Evolutionary conservation across 2,797 vertebrate genomes (phyloP).

Genomic region (Crenuchus spilurus): DNA sequence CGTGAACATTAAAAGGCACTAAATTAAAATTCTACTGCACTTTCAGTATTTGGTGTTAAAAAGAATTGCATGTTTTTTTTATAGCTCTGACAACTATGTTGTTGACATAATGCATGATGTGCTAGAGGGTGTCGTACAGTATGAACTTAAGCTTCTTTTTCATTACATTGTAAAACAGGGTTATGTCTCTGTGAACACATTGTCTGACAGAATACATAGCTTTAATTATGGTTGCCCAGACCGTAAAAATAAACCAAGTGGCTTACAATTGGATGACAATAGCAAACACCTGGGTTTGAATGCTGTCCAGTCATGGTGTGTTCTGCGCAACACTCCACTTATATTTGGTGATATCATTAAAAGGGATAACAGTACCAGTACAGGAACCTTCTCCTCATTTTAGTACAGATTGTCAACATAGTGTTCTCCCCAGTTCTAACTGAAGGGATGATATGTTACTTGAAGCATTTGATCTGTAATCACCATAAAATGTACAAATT

Average conservation of each 20-base stretch:
- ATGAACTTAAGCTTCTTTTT: slow-evolving; percentile 1
- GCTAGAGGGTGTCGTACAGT: slow-evolving; percentile 19
- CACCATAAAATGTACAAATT: slow-evolving; percentile 6
- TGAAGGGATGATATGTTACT: slow-evolving; percentile 14
- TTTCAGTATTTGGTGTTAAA: slow-evolving; percentile 41
- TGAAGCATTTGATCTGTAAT: slow-evolving; percentile 13
- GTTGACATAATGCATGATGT: slow-evolving; percentile 40
- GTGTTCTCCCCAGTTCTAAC: slow-evolving; percentile 25
- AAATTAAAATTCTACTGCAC: too few relatives aligned
- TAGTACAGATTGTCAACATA: slow-evolving; percentile 25
- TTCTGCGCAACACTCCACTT: slow-evolving; percentile 9
- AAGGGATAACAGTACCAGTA: not conserved
- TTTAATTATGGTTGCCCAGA: slow-evolving; percentile 27
- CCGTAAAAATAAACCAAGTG: slow-evolving; percentile 1
- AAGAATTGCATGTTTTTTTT: slow-evolving; percentile 26
- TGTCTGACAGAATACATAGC: slow-evolving; percentile 18
- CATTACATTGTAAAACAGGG: slow-evolving; percentile 27
- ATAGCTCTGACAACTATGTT: slow-evolving; percentile 38
- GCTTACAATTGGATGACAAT: not conserved
- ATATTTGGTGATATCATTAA: slow-evolving; percentile 24
- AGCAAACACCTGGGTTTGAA: slow-evolving; percentile 13
- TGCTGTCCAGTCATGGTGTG: slow-evolving; percentile 22
- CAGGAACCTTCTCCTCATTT: slow-evolving; percentile 15
- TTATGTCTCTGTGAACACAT: slow-evolving; percentile 5
- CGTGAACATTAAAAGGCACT: too few relatives aligned